These are phyloP conservation scores for Danio choprae DNA, from an alignment of 2,797 vertebrate species.

Conservation along the genomic window DNA sequence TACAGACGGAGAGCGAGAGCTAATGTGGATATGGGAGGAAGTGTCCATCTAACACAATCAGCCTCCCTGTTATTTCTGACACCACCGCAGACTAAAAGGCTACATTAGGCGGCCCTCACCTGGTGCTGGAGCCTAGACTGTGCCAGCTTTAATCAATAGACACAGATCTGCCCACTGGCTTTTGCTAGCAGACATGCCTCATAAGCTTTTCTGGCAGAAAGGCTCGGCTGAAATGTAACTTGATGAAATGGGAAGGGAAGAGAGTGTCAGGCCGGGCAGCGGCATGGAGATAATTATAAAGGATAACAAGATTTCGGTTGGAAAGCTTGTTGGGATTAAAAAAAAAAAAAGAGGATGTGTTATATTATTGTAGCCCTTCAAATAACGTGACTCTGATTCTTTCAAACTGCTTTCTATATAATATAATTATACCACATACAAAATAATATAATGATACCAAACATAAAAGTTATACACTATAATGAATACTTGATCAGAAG, in stretches of 20 bases:
- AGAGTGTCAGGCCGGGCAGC: constrained; percentile 16
- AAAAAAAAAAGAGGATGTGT: background rate
- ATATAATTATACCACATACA: too few species aligned
- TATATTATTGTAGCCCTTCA: background rate
- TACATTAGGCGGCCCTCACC: constrained; percentile 41
- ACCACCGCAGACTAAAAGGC: constrained; percentile 34
- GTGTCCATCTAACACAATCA: constrained; percentile 50
- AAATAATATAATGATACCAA: too few species aligned
- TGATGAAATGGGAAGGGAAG: constrained; percentile 42
- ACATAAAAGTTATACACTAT: too few species aligned
- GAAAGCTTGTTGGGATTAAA: constrained; percentile 33
- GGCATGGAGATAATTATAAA: constrained; percentile 43
- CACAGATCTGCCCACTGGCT: constrained; percentile 49
- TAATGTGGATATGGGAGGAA: constrained; percentile 37
- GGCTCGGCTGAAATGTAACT: constrained; percentile 16
- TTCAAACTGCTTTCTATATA: too few species aligned
- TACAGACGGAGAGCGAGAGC: constrained; percentile 8
- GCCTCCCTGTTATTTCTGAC: constrained; percentile 49
- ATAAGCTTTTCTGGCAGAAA: constrained; percentile 39
- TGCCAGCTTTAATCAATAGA: constrained; percentile 53
- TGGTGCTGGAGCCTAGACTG: constrained; percentile 23
- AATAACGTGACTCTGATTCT: too few species aligned
- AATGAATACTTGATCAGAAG: too few species aligned
- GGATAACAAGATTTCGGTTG: constrained; percentile 33
- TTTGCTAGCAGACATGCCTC: constrained; percentile 42